Percentiles rank a stretch among this genome's conserved stretches.
Conservation (phyloP, 2,888 invertebrate species). For the Stratiomys singularior region DNA sequence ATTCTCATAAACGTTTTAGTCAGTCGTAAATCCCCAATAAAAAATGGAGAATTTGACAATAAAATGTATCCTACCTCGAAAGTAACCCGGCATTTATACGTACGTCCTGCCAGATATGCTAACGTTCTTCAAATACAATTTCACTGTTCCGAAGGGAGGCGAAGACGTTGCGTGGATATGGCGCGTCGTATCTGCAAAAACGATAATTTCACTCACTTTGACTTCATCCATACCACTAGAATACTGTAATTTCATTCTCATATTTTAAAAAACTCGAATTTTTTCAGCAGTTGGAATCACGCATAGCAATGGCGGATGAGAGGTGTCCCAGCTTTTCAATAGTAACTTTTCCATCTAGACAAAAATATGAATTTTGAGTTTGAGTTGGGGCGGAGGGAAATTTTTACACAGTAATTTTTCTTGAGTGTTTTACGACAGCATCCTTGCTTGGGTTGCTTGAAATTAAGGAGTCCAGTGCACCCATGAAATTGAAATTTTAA, state of each 20-base stretch:
- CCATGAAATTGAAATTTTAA: too few relatives aligned
- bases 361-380: too few relatives aligned
- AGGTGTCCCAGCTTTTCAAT: constrained; percentile 5
- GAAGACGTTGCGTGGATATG: constrained; percentile 9
- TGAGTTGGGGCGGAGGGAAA: constrained; percentile 3
- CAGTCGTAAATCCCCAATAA: constrained; percentile 52
- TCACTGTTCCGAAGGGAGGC: background rate
- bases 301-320: background rate
- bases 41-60: constrained; percentile 54
- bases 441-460: too few relatives aligned
- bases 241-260: constrained; percentile 48
- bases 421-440: too few relatives aligned
- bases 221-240: constrained; percentile 38
- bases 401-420: constrained; percentile 44
- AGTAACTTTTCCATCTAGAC: background rate
- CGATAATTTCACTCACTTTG: constrained; percentile 9
- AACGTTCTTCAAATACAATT: background rate
- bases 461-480: too few relatives aligned
- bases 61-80: constrained; percentile 49
- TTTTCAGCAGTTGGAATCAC: constrained; percentile 45
- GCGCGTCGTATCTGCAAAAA: constrained; percentile 2
- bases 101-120: constrained; percentile 1
- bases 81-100: background rate
- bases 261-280: constrained; percentile 47
- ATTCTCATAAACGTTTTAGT: constrained; percentile 48